phyloP scores from a whole-genome alignment of 2,113 vertebrate genomes.

The Myocastor coypus region DNA sequence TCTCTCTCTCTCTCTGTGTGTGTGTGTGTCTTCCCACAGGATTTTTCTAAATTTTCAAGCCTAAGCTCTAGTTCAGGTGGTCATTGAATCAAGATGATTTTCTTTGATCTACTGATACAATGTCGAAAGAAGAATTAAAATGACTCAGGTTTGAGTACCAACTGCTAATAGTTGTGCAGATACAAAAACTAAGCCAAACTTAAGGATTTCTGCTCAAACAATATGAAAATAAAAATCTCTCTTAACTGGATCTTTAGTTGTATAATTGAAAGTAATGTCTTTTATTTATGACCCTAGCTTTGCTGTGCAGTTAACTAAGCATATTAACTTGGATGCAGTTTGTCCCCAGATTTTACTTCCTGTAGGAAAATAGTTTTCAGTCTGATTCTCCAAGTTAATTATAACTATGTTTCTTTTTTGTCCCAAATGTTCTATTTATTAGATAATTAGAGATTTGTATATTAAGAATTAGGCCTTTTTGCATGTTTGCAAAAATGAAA shows the following conservation, averaged over 20 bases:
- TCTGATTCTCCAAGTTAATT: not conserved
- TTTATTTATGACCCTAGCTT: not conserved
- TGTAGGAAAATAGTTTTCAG: not conserved
- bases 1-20: not conserved
- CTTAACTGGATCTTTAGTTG: constrained; percentile 10
- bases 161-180: not conserved
- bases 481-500: not conserved
- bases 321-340: not conserved
- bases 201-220: not conserved
- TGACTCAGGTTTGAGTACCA: constrained; percentile 34
- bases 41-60: constrained; percentile 38
- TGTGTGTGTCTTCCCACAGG: not conserved
- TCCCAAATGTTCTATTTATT: not conserved
- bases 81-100: not conserved
- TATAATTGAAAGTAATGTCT: not conserved
- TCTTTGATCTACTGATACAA: not conserved
- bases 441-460: constrained; percentile 14
- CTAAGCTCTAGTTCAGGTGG: not conserved
- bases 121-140: not conserved
- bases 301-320: not conserved
- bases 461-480: not conserved
- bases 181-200: not conserved
- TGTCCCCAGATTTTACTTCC: not conserved
- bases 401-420: not conserved
- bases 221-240: not conserved